These are phyloP conservation scores for Cricetomys ansorgei DNA, from an alignment of 2,113 vertebrate genomes.

Conservation along the genomic window DNA sequence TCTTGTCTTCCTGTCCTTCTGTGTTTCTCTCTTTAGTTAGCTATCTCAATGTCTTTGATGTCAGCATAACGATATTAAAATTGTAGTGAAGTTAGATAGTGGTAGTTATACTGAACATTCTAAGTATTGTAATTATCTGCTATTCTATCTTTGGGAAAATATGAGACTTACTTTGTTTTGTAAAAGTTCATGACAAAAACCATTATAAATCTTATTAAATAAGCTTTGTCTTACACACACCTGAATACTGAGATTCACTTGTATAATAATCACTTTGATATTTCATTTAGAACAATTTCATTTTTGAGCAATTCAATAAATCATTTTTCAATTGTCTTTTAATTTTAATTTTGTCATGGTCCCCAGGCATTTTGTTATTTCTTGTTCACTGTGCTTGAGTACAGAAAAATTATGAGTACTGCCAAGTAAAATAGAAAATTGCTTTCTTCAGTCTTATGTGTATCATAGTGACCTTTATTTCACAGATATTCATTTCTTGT, in stretches of 20 bases:
- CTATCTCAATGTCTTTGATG: neutral
- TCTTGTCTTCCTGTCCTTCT: neutral
- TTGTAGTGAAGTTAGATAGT: neutral
- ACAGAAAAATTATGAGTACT: neutral
- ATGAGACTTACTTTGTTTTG: neutral
- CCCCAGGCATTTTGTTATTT: neutral
- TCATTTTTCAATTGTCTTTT: neutral
- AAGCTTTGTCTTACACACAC: neutral
- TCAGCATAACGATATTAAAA: neutral
- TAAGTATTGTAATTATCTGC: neutral
- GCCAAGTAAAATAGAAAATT: neutral
- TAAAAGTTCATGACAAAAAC: constrained; percentile 18
- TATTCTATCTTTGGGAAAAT: neutral
- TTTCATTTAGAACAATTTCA: neutral
- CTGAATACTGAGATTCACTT: neutral
- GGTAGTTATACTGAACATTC: neutral
- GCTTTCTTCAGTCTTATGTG: neutral
- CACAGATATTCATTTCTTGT: neutral
- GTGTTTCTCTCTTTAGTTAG: neutral
- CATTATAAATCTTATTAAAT: neutral
- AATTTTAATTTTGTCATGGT: constrained; percentile 24
- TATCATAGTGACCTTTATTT: neutral
- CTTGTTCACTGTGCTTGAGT: neutral
- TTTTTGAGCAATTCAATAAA: constrained; percentile 4
- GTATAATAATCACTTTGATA: neutral